Base-by-base conservation (phyloP, 2,888 invertebrate genomes). In the Protophormia terraenovae region DNA sequence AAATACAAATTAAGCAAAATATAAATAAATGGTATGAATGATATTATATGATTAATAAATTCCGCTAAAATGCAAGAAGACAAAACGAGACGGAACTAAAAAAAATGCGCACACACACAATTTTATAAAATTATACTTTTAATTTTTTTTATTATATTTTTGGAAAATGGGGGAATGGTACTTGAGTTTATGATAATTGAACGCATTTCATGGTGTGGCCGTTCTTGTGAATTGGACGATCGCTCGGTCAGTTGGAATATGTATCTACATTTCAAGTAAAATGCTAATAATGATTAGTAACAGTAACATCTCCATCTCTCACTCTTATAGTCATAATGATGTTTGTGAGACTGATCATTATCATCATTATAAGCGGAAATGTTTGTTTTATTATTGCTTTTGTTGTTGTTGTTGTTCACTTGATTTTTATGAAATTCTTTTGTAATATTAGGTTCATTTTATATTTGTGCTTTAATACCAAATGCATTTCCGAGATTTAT, bases 221-320 rank as follows among this genome's bases (percentile, higher is more conserved):
- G 45, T 29, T 8, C 4, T n/a, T 32, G 67, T 53, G 35, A 22
- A 2, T 12, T 16, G 27, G 62, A 8, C 62, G 62, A 24, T 47
- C 60, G 22, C 22, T 22, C 22, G 53, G 76, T 67, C 76, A 58
- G 55, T 66, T 64, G 66, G 6, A 16, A 62, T 27, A 38, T 10
- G 38, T n/a, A n/a, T n/a, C n/a, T n/a, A n/a, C n/a, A 16, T 66
- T 75, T 32, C 5, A 47, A 69, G 35, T 69, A 19, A 76, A 77
- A 79, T 78, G 71, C 64, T 62, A 80, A 80, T 64, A 72, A 80
- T 22, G 79, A 80, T 66, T 73, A 66, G 66, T 58, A 67, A 29
- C 55, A 72, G 47, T 27, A 47, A 32, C 27, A 47, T 35, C 60
- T 35, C 0, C 24, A 16, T 55, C 55, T 50, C 38, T n/a, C n/a